Conservation (phyloP, 2,888 invertebrate genomes). For the Orthosia gracilis region DNA sequence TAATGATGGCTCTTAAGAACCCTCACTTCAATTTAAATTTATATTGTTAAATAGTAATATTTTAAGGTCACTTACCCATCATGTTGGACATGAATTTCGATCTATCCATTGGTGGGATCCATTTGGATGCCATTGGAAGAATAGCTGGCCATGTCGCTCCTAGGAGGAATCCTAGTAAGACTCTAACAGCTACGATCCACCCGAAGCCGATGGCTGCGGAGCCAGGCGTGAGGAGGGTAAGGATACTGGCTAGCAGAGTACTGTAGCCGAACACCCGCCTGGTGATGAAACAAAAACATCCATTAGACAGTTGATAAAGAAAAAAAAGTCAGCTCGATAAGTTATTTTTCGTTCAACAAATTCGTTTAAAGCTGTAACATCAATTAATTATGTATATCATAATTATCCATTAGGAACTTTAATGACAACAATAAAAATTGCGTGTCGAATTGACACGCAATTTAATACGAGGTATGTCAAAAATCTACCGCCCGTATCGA, state of each 20-base stretch:
- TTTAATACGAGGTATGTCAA: slow-evolving; percentile 63
- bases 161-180: slow-evolving; percentile 94
- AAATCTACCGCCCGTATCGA: slow-evolving; percentile 67
- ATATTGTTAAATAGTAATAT: neutral
- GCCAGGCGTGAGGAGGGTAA: slow-evolving; percentile 95
- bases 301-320: neutral
- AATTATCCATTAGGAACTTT: slow-evolving; percentile 13
- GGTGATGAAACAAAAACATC: slow-evolving; percentile 51
- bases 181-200: slow-evolving; percentile 93
- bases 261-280: slow-evolving; percentile 96
- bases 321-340: neutral
- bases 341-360: neutral
- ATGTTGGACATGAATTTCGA: slow-evolving; percentile 98
- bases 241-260: slow-evolving; percentile 95
- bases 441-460: slow-evolving; percentile 46
- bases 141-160: slow-evolving; percentile 98
- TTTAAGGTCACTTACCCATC: slow-evolving; percentile 93
- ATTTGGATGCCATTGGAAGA: slow-evolving; percentile 97
- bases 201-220: slow-evolving; percentile 94
- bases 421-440: no score
- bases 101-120: slow-evolving; percentile 98
- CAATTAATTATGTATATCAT: slow-evolving; percentile 14
- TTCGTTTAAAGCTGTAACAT: slow-evolving; percentile 13
- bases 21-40: slow-evolving; percentile 4
- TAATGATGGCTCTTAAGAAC: slow-evolving; percentile 22